Evolutionary conservation across 1,140 invertebrate species (phyloP), one percentile per base, ranked within the genome.

Genomic region (Lepidotrigona ventralis): DNA sequence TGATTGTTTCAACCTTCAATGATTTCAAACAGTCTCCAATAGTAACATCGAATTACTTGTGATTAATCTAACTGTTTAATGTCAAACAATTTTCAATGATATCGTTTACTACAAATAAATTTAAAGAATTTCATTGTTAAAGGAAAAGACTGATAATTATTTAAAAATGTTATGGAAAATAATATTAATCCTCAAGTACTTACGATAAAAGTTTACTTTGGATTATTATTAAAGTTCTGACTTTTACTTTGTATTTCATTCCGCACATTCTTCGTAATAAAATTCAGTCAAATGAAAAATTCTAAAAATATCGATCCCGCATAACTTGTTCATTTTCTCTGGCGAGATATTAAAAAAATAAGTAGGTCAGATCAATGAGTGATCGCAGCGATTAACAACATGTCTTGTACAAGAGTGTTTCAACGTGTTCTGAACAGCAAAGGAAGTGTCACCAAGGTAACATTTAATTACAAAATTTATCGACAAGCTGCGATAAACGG

Each of bases 391-490:
- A 58, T 19, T 53, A 17, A 58, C 9, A 58, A 33, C 29, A 9
- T 23, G 29, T 11, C 58, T 21, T n/a, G 21, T 58, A 21, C 56
- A 33, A 56, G 1, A 73, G 21, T 11, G n/a, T 9, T 17, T 4
- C 53, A 56, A 33, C 12, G 26, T 54, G 19, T 23, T 26, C 5
- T 26, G 73, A 66, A 54, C 23, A 46, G 8, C 29, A 2, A n/a
- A 46, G n/a, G 3, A 76, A 64, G n/a, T 39, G 29, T 77, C 64
- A 14, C 33, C 46, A 56, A 56, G 33, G n/a, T 58, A 56, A 74
- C 72, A 56, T 21, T 77, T 66, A 60, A 60, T 82, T 77, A 69
- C 54, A 54, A 54, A 81, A 81, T 46, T 77, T 69, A 82, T 69
- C 64, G 54, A 33, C 53, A n/a, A 77, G 64, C 69, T 29, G 12